Conservation (phyloP, 2,797 vertebrate species). For the Clamator glandarius region DNA sequence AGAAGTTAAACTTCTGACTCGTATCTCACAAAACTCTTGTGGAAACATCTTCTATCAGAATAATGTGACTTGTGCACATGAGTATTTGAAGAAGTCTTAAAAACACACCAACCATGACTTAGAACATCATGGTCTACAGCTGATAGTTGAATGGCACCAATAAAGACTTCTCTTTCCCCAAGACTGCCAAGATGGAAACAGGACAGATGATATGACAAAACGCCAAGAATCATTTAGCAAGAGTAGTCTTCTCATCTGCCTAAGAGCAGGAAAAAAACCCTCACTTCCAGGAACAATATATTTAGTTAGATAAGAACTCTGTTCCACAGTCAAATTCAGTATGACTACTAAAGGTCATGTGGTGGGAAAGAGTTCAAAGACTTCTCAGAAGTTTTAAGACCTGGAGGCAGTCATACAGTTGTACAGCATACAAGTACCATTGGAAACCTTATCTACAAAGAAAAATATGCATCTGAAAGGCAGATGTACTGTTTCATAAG, state of each 20-base stretch:
- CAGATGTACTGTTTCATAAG: background rate
- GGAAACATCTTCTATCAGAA: background rate
- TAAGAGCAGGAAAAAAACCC: background rate
- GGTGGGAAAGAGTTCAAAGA: background rate
- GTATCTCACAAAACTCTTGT: background rate
- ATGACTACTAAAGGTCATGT: accelerated
- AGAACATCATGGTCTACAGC: background rate
- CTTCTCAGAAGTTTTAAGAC: background rate
- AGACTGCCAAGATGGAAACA: background rate
- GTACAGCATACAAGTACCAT: accelerated
- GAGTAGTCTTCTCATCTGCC: background rate
- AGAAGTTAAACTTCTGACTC: background rate
- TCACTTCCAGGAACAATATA: background rate
- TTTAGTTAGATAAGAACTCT: background rate
- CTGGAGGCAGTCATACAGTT: background rate
- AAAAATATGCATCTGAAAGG: background rate
- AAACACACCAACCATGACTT: background rate
- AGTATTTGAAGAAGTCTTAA: background rate
- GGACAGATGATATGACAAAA: background rate
- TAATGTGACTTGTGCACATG: background rate
- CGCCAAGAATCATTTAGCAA: background rate
- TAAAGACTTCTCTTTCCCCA: too few relatives aligned
- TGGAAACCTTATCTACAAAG: background rate
- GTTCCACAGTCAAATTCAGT: background rate
- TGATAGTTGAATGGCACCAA: background rate